Percentiles rank a stretch among this genome's conserved stretches.
These are phyloP conservation scores for Pocillopora meandrina DNA, from an alignment of 92 coral and sea anemone species.

Conservation along the genomic window DNA sequence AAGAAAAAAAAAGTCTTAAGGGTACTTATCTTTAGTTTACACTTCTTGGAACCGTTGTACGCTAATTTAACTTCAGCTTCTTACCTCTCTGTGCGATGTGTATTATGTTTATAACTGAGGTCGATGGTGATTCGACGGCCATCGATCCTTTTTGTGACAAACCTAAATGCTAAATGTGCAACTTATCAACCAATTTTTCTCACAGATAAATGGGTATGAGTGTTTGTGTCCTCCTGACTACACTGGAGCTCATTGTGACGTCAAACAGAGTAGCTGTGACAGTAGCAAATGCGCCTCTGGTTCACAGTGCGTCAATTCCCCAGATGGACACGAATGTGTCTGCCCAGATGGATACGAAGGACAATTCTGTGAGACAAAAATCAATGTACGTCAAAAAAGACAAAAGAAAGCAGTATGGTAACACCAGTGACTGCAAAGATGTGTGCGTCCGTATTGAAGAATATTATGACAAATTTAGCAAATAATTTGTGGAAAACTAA, in stretches of 20 bases:
- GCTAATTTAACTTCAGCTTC: too few species aligned
- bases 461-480: neutral
- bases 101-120: too few species aligned
- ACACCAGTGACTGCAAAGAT: too few species aligned
- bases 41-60: too few species aligned
- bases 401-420: neutral
- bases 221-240: slow-evolving; percentile 83
- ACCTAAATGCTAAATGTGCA: too few species aligned
- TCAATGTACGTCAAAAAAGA: slow-evolving; percentile 65
- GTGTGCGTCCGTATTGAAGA: neutral
- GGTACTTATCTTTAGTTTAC: too few species aligned
- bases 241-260: slow-evolving; percentile 84
- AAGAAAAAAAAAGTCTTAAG: too few species aligned
- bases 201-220: slow-evolving; percentile 54
- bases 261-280: slow-evolving; percentile 78
- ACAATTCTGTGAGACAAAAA: slow-evolving; percentile 81
- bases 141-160: too few species aligned
- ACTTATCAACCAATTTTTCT: neutral
- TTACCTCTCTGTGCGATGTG: too few species aligned
- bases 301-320: slow-evolving; percentile 84
- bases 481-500: too few species aligned
- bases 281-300: slow-evolving; percentile 87
- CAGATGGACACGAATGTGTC: slow-evolving; percentile 75
- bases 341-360: slow-evolving; percentile 91
- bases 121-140: too few species aligned